phyloP scores from a whole-genome alignment of 2,113 vertebrate genomes.

The Channa maculata region DNA sequence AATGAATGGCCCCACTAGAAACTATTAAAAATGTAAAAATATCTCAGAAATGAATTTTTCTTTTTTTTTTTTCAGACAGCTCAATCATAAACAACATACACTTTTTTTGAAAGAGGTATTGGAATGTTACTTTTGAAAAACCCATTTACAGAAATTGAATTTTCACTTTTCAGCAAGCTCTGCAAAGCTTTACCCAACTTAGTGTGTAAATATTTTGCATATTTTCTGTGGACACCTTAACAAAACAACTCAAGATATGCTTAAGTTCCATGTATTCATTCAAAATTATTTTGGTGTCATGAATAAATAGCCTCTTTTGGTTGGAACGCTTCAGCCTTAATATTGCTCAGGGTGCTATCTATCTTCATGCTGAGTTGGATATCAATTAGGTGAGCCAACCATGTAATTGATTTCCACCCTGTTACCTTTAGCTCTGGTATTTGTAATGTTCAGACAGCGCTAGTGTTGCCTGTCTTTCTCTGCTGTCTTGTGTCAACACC shows the following conservation, averaged over 20 bases:
- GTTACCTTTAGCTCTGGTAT: slow-evolving; percentile 76
- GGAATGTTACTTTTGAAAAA: too few relatives aligned
- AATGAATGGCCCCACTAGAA: slow-evolving; percentile 11
- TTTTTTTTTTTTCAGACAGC: background rate
- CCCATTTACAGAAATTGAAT: too few relatives aligned
- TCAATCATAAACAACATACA: background rate
- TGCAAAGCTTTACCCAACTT: too few relatives aligned
- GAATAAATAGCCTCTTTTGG: slow-evolving; percentile 65
- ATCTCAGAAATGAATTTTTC: background rate
- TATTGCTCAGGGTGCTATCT: slow-evolving; percentile 73
- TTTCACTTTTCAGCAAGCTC: too few relatives aligned
- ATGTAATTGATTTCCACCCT: slow-evolving; percentile 85
- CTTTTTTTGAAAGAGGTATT: background rate
- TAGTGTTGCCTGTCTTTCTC: slow-evolving; percentile 48
- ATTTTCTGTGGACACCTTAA: too few relatives aligned
- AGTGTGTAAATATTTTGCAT: too few relatives aligned
- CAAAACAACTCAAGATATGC: slow-evolving; percentile 14
- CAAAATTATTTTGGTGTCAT: slow-evolving; percentile 35
- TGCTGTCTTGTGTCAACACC: slow-evolving; percentile 63
- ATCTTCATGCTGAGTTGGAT: slow-evolving; percentile 80
- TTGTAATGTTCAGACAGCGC: slow-evolving; percentile 62
- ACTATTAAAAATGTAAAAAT: slow-evolving; percentile 30
- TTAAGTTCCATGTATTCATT: slow-evolving; percentile 42
- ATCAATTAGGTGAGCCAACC: slow-evolving; percentile 84
- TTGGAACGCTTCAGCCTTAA: slow-evolving; percentile 33